phyloP scores from a whole-genome alignment of 2,113 vertebrate species.

The Pollachius pollachius region DNA sequence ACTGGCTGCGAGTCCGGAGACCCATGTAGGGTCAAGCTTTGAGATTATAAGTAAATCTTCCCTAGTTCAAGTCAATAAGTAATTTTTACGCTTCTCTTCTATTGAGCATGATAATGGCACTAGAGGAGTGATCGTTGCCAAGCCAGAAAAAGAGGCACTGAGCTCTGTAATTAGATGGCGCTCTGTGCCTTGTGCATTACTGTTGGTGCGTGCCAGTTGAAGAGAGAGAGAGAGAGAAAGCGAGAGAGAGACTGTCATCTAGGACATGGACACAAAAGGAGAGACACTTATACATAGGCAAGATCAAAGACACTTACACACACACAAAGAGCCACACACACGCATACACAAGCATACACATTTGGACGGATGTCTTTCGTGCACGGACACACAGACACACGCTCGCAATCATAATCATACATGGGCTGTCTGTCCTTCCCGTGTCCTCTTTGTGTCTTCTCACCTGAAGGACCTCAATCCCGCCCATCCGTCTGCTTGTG shows the following conservation, averaged over 20 bases:
- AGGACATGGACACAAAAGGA: too few relatives aligned
- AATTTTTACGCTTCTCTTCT: constrained; percentile 54
- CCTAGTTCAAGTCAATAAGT: constrained; percentile 60
- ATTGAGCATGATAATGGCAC: constrained; percentile 49
- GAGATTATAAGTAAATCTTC: constrained; percentile 54
- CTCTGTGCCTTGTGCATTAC: constrained; percentile 10
- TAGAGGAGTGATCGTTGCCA: constrained; percentile 25
- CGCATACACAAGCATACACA: background rate
- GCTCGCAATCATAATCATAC: constrained; percentile 22
- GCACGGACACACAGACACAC: constrained; percentile 17
- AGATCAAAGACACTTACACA: too few relatives aligned
- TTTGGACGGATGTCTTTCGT: background rate
- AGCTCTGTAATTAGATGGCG: too few relatives aligned
- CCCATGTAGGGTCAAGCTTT: background rate
- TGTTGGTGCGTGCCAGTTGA: background rate
- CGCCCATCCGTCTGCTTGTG: background rate
- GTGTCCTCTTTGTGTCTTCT: constrained; percentile 15
- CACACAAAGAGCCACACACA: background rate
- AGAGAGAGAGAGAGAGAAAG: too few relatives aligned
- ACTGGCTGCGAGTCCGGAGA: too few relatives aligned
- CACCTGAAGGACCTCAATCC: background rate
- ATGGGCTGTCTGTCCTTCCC: constrained; percentile 44
- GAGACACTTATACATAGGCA: too few relatives aligned
- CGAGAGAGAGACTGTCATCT: too few relatives aligned
- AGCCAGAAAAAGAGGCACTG: background rate